Base-by-base conservation (phyloP, 2,113 vertebrate genomes). In the Lasiurus cinereus region DNA sequence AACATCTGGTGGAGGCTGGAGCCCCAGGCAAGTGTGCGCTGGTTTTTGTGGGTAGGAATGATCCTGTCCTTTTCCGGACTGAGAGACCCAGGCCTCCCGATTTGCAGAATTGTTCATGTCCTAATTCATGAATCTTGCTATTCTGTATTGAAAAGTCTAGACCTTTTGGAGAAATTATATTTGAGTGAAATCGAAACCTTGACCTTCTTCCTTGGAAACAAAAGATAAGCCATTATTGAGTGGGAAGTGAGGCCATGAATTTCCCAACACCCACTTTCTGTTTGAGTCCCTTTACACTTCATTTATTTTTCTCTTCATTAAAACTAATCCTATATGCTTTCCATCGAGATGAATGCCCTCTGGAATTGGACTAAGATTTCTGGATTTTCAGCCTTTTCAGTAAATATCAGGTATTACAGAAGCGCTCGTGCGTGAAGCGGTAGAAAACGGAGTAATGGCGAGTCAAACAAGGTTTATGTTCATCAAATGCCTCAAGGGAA, bases 381-480 rank as follows among this genome's bases (percentile, higher is more conserved):
- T 2, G 1, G 87, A 64, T 83, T 76, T 86, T 46, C 43, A 52
- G 36, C 70, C 77, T 89, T 90, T 56, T 52, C 72, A 48, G 31
- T 54, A 88, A 70, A 78, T 31, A 36, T 33, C 69, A 87, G 1
- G 0, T 29, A 27, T 89, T n/a, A 6, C 1, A 62, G 24, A 89
- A 29, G 73, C 31, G 12, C 73, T 67, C 62, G 24, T 92, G 31
- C 52, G 31, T 21, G 66, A 3, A 77, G 72, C 72, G 70, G 27
- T 15, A 43, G 50, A 9, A 93, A 83, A 79, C n/a, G 4, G n/a
- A 46, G 39, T 54, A 24, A 8, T 24, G 59, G 22, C 22, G 13
- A 84, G 10, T 93, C 73, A 70, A 88, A 88, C 39, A 66, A 85
- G 54, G 24, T 66, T 69, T 90, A 8, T 86, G 96, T 92, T 56